A percentile compares a stretch with the other conserved stretches of the same genome.
phyloP scores from a whole-genome alignment of 92 coral and sea anemone genomes.

The Actinernus sp. region DNA sequence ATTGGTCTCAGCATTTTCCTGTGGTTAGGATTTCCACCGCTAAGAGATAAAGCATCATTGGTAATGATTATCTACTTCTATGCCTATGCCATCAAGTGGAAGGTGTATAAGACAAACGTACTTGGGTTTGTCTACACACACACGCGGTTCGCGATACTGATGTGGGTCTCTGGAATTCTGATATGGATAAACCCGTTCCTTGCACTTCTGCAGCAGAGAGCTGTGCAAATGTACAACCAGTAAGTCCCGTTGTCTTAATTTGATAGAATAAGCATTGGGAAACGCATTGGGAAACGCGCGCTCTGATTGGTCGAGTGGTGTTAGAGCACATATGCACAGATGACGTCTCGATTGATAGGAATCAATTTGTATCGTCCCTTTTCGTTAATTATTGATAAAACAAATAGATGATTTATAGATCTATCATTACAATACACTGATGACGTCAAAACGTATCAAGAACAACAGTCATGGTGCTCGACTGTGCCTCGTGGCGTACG shows the following conservation, averaged over 20 bases:
- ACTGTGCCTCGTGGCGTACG: too few species aligned
- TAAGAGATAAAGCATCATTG: conserved; percentile 71
- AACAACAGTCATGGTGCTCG: too few species aligned
- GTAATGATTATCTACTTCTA: conserved; percentile 70
- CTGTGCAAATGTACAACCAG: conserved; percentile 70
- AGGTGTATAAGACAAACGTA: conserved; percentile 71
- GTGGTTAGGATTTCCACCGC: conserved; percentile 82
- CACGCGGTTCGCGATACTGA: conserved; percentile 5
- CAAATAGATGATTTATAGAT: too few species aligned
- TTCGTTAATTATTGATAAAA: too few species aligned
- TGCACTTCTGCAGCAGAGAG: conserved; percentile 52
- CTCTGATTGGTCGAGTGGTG: too few species aligned
- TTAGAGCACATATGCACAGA: too few species aligned
- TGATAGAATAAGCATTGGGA: too few species aligned
- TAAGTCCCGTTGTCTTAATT: conserved; percentile 12
- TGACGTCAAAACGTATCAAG: too few species aligned
- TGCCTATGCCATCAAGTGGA: conserved; percentile 82
- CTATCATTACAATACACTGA: too few species aligned
- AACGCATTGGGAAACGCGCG: too few species aligned
- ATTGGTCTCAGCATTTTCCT: conserved; percentile 26
- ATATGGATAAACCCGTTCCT: conserved; percentile 71
- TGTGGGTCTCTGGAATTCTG: conserved; percentile 71
- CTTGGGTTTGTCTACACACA: conserved; percentile 45
- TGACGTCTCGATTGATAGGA: too few species aligned
- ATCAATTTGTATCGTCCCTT: too few species aligned